A percentile compares a stretch with the other conserved stretches of the same genome.
phyloP scores from a whole-genome alignment of 2,797 vertebrate species.

The Platyrinchus mystaceus region DNA sequence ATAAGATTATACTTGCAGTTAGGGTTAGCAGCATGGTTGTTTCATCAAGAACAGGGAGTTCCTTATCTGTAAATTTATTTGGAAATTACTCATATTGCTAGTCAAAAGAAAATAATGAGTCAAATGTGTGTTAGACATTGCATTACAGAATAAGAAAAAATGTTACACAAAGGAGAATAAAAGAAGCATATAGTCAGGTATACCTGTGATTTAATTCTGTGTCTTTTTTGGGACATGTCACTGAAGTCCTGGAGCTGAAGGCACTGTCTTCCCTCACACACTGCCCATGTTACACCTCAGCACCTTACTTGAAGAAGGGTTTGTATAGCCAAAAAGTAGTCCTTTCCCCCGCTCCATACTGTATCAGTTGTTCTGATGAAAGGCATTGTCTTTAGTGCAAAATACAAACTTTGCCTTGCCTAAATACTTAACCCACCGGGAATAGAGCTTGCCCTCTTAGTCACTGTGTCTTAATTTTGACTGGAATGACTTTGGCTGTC shows the following conservation, averaged over 20 bases:
- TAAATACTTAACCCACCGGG: neutral
- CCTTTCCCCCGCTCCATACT: accelerated
- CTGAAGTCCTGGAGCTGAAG: neutral
- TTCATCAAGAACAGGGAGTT: neutral
- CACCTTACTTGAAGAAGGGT: neutral
- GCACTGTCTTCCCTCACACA: neutral
- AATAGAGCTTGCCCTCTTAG: neutral
- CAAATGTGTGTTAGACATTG: neutral
- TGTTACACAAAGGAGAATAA: neutral
- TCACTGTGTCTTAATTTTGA: neutral
- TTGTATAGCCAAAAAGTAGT: neutral
- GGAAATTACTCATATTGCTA: neutral
- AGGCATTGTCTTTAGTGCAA: neutral
- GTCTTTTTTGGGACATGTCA: neutral
- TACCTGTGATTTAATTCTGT: neutral
- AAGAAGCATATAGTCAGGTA: neutral
- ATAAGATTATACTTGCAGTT: neutral
- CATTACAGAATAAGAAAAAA: neutral
- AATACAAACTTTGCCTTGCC: neutral
- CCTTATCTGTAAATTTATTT: neutral
- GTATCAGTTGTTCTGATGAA: neutral
- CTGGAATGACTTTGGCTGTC: constrained; percentile 11
- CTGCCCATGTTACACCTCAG: neutral
- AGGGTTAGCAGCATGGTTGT: neutral
- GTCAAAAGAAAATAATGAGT: neutral